Evolutionary conservation across 2,888 invertebrate species (phyloP).

Genomic region (Diaprepes abbreviatus): DNA sequence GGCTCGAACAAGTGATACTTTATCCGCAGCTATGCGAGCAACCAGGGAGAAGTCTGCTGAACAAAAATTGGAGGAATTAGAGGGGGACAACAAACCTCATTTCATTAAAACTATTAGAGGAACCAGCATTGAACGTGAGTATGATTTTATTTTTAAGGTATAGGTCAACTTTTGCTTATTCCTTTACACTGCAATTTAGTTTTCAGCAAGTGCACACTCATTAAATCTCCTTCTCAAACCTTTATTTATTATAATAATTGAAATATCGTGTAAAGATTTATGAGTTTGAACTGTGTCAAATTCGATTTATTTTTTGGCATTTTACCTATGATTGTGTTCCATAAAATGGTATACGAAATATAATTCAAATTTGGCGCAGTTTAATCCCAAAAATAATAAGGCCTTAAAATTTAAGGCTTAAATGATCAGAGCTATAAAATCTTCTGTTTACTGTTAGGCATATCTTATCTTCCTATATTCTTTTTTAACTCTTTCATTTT

Average conservation of each 20-base stretch:
- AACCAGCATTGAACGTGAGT: constrained; percentile 86
- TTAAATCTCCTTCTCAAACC: no score
- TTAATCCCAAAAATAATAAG: no score
- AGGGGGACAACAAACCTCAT: constrained; percentile 73
- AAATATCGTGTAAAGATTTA: no score
- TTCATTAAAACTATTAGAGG: constrained; percentile 84
- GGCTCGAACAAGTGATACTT: constrained; percentile 43
- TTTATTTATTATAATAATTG: no score
- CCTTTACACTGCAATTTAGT: neutral
- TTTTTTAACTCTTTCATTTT: constrained; percentile 14
- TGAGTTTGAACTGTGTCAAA: no score
- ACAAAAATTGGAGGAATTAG: constrained; percentile 57
- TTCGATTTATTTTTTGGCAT: no score
- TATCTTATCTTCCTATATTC: neutral
- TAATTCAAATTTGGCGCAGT: no score
- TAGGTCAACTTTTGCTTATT: neutral
- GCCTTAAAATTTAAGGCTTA: no score
- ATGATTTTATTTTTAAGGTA: neutral
- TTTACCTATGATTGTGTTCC: no score
- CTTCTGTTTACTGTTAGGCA: no score
- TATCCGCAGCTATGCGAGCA: constrained; percentile 49
- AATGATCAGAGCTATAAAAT: no score
- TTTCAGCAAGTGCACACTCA: neutral
- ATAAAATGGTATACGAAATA: no score
- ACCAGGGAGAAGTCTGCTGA: constrained; percentile 57